Evolutionary conservation across 2,797 vertebrate genomes (phyloP), one percentile per base, ranked within the genome.

Genomic region (Picus viridis): DNA sequence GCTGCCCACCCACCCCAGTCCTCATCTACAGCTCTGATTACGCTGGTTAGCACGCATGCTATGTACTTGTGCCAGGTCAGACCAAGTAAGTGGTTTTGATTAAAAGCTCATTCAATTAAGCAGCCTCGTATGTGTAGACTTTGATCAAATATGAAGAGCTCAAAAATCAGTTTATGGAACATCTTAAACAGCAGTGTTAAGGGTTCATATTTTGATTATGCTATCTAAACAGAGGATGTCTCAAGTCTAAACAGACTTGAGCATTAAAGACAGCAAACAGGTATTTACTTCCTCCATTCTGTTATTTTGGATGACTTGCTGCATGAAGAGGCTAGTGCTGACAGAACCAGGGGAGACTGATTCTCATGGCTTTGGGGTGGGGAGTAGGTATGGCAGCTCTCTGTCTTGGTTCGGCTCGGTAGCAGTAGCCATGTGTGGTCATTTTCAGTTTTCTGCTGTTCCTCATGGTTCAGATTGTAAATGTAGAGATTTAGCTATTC

Each of bases 111-210:
- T 68, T 71, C 75, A 45, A 2, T 64, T 72, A 49, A 16, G 53
- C 39, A 84, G 14, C 51, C 32, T 56, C 3, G 0, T 27, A 20
- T 1, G 0, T 18, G 32, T 87, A 62, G 8, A 4, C 41, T 77
- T 68, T 0, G 20, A 67, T 69, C 30, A 59, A 34, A 71, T 43
- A 20, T 2, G 0, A 30, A 54, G 51, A 93, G 22, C n/a, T 54
- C 36, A 73, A 53, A 69, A 69, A 72, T 45, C 24, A 29, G 12
- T 70, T 77, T 45, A 24, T 68, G 16, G 51, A 68, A 54, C 3
- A 1, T n/a, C 54, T 65, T 47, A 57, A 90, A 39, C 7, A 64
- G 56, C 2, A 0, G 7, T 45, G 15, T 70, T 71, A 39, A 57
- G 22, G 13, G 30, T 47, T 74, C 1, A 0, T 58, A 5, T 70